These are phyloP conservation scores for Columba livia DNA, from an alignment of 2,113 vertebrate genomes.

Conservation along the genomic window DNA sequence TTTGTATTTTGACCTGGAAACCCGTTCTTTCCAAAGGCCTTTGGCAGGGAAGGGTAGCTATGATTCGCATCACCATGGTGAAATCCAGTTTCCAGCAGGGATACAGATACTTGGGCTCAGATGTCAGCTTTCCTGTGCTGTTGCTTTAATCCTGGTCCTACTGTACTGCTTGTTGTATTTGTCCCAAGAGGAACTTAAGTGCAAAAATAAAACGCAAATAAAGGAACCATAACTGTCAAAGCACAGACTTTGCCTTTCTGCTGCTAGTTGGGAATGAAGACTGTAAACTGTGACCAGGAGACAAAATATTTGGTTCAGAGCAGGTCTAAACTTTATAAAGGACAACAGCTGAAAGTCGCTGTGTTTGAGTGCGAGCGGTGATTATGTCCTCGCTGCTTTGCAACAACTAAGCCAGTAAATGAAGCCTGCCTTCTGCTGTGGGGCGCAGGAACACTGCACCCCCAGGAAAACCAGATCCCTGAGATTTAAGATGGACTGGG, in stretches of 20 bases:
- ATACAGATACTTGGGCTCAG: not conserved
- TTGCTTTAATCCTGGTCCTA: not conserved
- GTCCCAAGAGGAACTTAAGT: not conserved
- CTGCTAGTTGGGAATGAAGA: not conserved
- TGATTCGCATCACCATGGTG: not conserved
- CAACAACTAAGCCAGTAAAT: not conserved
- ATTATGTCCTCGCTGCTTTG: not conserved
- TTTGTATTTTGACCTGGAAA: not conserved
- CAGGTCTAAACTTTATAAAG: not conserved
- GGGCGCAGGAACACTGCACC: not conserved
- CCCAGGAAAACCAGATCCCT: not conserved
- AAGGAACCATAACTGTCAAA: not conserved
- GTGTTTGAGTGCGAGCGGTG: not conserved
- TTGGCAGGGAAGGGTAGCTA: not conserved
- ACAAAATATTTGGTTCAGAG: not conserved
- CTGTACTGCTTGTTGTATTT: not conserved
- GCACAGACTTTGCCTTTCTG: not conserved
- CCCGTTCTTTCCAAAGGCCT: not conserved
- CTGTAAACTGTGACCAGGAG: not conserved
- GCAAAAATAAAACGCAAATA: not conserved
- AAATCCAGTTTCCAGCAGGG: not conserved
- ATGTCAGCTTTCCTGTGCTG: not conserved
- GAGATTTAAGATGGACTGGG: not conserved
- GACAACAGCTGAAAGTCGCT: not conserved
- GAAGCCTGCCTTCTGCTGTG: not conserved